phyloP scores from a whole-genome alignment of 2,113 vertebrate species.

The Callionymus lyra region DNA sequence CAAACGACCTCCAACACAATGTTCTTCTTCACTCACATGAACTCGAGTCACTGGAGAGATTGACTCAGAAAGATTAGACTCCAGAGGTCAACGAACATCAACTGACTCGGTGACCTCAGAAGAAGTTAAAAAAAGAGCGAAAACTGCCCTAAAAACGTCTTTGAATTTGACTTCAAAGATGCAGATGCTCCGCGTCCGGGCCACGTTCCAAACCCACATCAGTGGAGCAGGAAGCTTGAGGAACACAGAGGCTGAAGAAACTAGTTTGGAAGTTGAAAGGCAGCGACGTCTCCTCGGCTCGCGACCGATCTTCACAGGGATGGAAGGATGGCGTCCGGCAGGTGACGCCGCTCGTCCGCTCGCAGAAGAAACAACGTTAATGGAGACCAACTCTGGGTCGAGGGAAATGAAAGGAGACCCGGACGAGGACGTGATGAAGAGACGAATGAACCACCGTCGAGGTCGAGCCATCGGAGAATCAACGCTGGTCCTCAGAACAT shows the following conservation, averaged over 20 bases:
- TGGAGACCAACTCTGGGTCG: constrained; percentile 59
- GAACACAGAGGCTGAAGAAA: constrained; percentile 5
- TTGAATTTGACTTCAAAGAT: too few relatives aligned
- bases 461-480: too few relatives aligned
- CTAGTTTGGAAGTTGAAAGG: constrained; percentile 29
- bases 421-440: constrained; percentile 44
- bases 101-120: too few relatives aligned
- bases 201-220: constrained; percentile 42
- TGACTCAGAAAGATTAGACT: too few relatives aligned
- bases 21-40: too few relatives aligned
- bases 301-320: constrained; percentile 58
- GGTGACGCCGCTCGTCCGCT: constrained; percentile 51
- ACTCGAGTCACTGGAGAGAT: too few relatives aligned
- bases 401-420: constrained; percentile 29
- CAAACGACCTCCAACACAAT: too few relatives aligned
- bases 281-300: constrained; percentile 38
- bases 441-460: too few relatives aligned
- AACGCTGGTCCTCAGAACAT: too few relatives aligned
- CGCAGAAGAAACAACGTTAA: constrained; percentile 54
- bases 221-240: constrained; percentile 23
- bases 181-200: constrained; percentile 16
- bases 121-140: too few relatives aligned
- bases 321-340: constrained; percentile 42
- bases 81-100: too few relatives aligned
- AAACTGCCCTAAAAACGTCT: too few relatives aligned